These are phyloP conservation scores for Sphinx pinastri DNA, from an alignment of 2,888 invertebrate species.

Conservation along the genomic window DNA sequence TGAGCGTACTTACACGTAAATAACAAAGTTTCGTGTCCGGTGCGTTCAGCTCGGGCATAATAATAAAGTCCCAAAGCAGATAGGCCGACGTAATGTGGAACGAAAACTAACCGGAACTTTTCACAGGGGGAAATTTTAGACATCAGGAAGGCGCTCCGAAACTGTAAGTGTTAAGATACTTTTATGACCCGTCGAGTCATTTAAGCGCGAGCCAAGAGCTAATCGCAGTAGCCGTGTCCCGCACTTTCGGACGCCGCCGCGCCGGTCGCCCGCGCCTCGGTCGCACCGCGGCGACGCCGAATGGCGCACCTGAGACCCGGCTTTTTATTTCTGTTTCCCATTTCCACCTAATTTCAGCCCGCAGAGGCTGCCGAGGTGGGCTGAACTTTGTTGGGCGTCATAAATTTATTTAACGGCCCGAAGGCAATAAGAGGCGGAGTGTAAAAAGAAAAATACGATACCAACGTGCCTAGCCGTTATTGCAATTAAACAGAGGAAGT, in stretches of 20 bases:
- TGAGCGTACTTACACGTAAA: conserved; percentile 51
- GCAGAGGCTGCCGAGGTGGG: conserved; percentile 74
- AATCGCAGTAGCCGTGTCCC: conserved; percentile 63
- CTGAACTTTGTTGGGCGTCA: conserved; percentile 83
- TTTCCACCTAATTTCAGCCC: conserved; percentile 80
- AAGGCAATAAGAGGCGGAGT: conserved; percentile 83
- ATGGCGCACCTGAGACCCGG: conserved; percentile 78
- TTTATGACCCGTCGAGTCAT: conserved; percentile 77
- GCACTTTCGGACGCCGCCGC: conserved; percentile 30
- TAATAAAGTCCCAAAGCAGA: conserved; percentile 64
- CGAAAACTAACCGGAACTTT: conserved; percentile 67
- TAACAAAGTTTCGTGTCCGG: conserved; percentile 64
- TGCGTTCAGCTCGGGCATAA: conserved; percentile 51
- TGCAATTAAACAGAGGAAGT: conserved; percentile 85
- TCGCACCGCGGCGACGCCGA: conserved; percentile 41
- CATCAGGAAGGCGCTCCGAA: conserved; percentile 65
- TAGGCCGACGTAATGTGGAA: conserved; percentile 63
- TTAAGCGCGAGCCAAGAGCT: conserved; percentile 79
- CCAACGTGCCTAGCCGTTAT: conserved; percentile 84
- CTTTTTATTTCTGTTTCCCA: conserved; percentile 79
- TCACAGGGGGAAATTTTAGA: conserved; percentile 68
- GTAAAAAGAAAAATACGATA: conserved; percentile 85
- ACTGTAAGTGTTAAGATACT: conserved; percentile 81
- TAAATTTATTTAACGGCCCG: conserved; percentile 84
- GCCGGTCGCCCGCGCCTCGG: conserved; percentile 28